Conservation (phyloP, 2,113 vertebrate genomes). For the Colistium nudipinnis region DNA sequence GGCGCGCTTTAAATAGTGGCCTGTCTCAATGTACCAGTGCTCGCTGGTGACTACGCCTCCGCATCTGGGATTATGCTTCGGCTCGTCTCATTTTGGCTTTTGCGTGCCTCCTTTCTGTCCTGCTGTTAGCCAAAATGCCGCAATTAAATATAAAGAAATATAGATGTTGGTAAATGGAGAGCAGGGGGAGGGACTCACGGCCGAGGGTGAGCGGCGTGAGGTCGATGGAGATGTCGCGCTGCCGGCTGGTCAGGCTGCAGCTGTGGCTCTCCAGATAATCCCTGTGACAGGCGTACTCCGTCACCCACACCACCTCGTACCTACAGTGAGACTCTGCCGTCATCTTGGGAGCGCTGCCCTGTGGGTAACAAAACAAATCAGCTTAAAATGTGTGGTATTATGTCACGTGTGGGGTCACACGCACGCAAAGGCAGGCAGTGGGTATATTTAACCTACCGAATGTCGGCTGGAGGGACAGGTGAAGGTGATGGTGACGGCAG, state of each 20-base stretch:
- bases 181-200: conserved; percentile 71
- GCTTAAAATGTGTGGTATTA: no score
- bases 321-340: conserved; percentile 90
- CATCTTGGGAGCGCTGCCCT: conserved; percentile 90
- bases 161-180: no score
- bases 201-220: conserved; percentile 82
- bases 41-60: no score
- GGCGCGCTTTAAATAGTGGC: no score
- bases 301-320: conserved; percentile 94
- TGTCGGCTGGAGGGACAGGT: conserved; percentile 90
- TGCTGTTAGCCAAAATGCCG: no score
- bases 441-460: conserved; percentile 71
- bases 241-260: conserved; percentile 85
- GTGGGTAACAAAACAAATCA: background rate
- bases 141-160: no score
- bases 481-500: conserved; percentile 91
- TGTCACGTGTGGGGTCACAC: no score
- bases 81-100: no score
- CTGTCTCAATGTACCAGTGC: no score
- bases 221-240: conserved; percentile 90
- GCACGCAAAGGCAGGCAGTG: no score
- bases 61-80: no score
- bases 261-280: conserved; percentile 90
- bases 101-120: no score
- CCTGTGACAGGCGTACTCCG: conserved; percentile 93